Evolutionary conservation across 2,888 invertebrate species (phyloP), one percentile per base, ranked within the genome.

Genomic region (Lobophora halterata): DNA sequence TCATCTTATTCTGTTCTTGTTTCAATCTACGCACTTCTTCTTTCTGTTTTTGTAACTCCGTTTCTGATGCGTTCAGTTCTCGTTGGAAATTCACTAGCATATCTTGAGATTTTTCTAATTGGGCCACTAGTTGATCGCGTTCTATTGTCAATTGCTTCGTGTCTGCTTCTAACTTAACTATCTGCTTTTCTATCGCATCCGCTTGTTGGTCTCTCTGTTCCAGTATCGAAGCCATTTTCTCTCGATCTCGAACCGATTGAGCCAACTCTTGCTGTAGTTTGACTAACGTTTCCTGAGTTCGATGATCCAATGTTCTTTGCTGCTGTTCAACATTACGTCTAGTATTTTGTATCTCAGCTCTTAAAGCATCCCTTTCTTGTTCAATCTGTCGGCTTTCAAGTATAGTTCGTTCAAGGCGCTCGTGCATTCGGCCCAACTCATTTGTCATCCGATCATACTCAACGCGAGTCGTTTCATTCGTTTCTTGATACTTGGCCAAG

Each of bases 71-170:
- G 53, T 95, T 95, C 30, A 97, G 75, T 69, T 97, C 96, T 70
- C 96, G 93, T 73, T 96, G 97, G 93, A 97, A 96, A 78, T 96
- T 96, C 78, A 96, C 93, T 40, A 97, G 83, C 92, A 97, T 96
- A 58, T 96, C 96, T 73, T 97, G 97, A 21, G 95, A 96, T 81
- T 97, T 97, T 75, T 97, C 96, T 67, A 97, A 74, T 72, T 97
- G 97, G 50, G 93, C 91, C 1, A 96, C 95, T 47, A 97, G 78
- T 75, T 97, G 96, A 71, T 97, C 96, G 28, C 95, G 77, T 72
- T 97, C 97, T 50, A 94, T 91, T 8, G 94, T 93, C 60, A 97
- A 74, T 73, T 96, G 95, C 63, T 95, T 95, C 36, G 95, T 91
- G 51, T 97, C 96, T 1, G 91, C 91, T 71, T 97, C 96, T 56